Conservation (phyloP, 2,113 vertebrate genomes). For the Platysternon megacephalum region DNA sequence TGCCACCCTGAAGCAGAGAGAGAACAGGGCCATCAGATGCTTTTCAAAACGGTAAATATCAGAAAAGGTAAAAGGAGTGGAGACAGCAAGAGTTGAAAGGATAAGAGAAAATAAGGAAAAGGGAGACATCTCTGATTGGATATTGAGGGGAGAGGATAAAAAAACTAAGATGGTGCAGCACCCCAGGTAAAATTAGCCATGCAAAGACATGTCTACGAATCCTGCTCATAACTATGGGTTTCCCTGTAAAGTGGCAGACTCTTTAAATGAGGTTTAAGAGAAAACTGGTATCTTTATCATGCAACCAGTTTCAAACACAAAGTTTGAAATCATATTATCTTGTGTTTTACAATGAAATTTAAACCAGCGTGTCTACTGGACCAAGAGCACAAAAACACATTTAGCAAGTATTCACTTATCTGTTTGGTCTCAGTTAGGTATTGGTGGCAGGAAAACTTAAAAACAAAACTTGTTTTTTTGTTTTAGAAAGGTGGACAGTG, state of each 20-base stretch:
- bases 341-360: constrained; percentile 55
- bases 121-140: neutral
- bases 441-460: constrained; percentile 51
- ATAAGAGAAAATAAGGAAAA: neutral
- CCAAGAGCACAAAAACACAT: constrained; percentile 36
- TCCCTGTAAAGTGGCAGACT: constrained; percentile 17
- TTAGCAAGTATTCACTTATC: constrained; percentile 63
- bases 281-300: constrained; percentile 43
- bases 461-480: constrained; percentile 56
- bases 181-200: neutral
- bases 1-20: neutral
- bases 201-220: constrained; percentile 41
- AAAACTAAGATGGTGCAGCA: constrained; percentile 55
- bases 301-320: constrained; percentile 33
- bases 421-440: constrained; percentile 53
- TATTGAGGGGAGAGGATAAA: neutral
- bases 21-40: neutral
- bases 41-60: neutral
- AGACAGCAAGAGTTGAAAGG: neutral
- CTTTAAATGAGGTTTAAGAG: neutral
- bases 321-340: constrained; percentile 66
- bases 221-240: constrained; percentile 53
- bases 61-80: neutral
- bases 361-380: constrained; percentile 42
- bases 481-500: constrained; percentile 35